Conservation (phyloP, 2,797 vertebrate species). For the Lindbergichthys nudifrons region DNA sequence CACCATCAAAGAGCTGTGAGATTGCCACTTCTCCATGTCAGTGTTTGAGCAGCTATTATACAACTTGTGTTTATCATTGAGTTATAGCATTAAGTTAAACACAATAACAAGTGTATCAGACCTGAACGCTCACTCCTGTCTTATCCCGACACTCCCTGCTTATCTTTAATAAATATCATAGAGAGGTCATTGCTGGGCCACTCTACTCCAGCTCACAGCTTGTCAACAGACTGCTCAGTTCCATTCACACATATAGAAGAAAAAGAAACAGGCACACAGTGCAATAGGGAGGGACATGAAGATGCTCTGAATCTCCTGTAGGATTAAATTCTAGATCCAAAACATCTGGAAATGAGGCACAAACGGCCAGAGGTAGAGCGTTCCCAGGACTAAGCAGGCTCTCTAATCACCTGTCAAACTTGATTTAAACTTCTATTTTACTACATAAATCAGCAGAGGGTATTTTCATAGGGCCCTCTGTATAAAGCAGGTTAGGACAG, state of each 20-base stretch:
- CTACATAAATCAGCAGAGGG: neutral
- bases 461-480: neutral
- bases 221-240: conserved; percentile 1
- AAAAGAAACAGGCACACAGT: neutral
- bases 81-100: conserved; percentile 64
- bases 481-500: neutral
- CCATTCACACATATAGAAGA: neutral
- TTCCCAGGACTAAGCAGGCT: neutral
- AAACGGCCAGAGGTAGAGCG: neutral
- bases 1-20: conserved; percentile 62
- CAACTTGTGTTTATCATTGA: conserved; percentile 67
- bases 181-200: conserved; percentile 57
- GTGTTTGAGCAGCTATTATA: conserved; percentile 59
- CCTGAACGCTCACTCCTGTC: conserved; percentile 58
- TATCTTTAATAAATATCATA: conserved; percentile 70
- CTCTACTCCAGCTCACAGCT: conserved; percentile 31
- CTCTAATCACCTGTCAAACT: neutral
- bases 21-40: conserved; percentile 66
- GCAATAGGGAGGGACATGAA: neutral
- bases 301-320: neutral
- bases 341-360: conserved; percentile 9
- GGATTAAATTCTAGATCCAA: neutral
- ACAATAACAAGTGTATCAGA: conserved; percentile 71
- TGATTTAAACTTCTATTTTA: neutral
- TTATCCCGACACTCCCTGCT: conserved; percentile 68